These are phyloP conservation scores for Spilarctia lutea DNA, from an alignment of 2,888 invertebrate genomes.

Conservation along the genomic window DNA sequence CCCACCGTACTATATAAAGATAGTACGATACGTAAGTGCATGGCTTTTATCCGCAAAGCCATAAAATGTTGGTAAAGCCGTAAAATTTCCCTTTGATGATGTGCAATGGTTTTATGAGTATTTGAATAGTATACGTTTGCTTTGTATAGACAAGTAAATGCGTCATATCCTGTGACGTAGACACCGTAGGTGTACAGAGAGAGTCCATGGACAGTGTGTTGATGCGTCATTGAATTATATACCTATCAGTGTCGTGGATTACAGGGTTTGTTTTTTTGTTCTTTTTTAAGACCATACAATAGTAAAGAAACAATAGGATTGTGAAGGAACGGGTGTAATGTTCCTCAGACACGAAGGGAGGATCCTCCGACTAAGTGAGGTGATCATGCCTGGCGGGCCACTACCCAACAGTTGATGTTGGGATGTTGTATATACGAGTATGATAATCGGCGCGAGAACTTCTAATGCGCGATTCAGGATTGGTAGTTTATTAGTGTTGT, in stretches of 20 bases:
- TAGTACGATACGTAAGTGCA: constrained; percentile 9
- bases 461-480: too few relatives aligned
- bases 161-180: constrained; percentile 12
- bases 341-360: too few relatives aligned
- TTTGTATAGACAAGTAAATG: neutral
- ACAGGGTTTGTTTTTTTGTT: too few relatives aligned
- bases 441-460: too few relatives aligned
- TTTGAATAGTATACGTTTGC: constrained; percentile 7
- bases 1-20: constrained; percentile 1
- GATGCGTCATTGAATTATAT: neutral
- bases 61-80: constrained; percentile 5
- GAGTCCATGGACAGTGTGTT: neutral
- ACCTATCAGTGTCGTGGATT: neutral
- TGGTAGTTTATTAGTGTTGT: too few relatives aligned
- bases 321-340: too few relatives aligned
- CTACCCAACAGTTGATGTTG: too few relatives aligned
- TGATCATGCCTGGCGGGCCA: too few relatives aligned
- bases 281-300: too few relatives aligned
- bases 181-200: neutral
- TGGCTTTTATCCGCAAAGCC: constrained; percentile 8
- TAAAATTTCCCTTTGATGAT: constrained; percentile 15
- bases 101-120: neutral
- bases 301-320: neutral
- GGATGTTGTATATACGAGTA: too few relatives aligned
- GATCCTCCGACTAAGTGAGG: too few relatives aligned